Evolutionary conservation across 2,113 vertebrate genomes (phyloP), one percentile per base, ranked within the genome.

Genomic region (Symphodus melops): DNA sequence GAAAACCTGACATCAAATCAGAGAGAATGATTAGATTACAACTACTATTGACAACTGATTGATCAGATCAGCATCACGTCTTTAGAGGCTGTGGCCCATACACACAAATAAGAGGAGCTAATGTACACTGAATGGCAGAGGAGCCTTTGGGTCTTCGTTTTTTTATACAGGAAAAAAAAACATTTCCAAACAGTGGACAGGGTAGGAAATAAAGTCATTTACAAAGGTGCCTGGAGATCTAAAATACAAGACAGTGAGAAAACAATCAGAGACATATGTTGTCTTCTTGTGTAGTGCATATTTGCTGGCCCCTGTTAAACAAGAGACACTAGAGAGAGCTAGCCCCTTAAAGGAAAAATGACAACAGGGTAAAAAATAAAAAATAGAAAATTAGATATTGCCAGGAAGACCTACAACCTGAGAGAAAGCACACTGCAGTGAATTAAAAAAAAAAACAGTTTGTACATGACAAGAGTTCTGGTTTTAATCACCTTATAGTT

Each of bases 171-270:
- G 84, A 28, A 59, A 85, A 28, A 59, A 4, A 79, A 76, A 51
- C 69, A 70, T 84, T 82, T 89, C 82, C 77, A 82, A 75, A 86
- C 77, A 85, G 73, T 79, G 82, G 86, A 89, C 75, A 89, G 77
- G 84, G 73, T 67, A 65, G 25, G 41, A 73, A 53, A 54, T 77
- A 81, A 77, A 68, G 76, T 79, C 65, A 86, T 79, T 84, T 77
- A 57, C 64, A 72, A 83, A 75, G 80, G 71, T 72, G 70, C 61
- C 83, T 19, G 54, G 65, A 64, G 77, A 91, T 78, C 84, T 88
- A 88, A 85, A 88, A 89, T 79, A 82, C 76, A 90, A 86, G 1
- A 28, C 23, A 55, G 33, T 84, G 72, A 87, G 68, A 87, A 82
- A 80, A 68, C 79, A 76, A 81, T 79, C 55, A 81, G 68, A 57